Percentiles rank a stretch among this genome's conserved stretches.
Conservation (phyloP, 1,140 invertebrate genomes). For the Lepidurus arcticus region DNA sequence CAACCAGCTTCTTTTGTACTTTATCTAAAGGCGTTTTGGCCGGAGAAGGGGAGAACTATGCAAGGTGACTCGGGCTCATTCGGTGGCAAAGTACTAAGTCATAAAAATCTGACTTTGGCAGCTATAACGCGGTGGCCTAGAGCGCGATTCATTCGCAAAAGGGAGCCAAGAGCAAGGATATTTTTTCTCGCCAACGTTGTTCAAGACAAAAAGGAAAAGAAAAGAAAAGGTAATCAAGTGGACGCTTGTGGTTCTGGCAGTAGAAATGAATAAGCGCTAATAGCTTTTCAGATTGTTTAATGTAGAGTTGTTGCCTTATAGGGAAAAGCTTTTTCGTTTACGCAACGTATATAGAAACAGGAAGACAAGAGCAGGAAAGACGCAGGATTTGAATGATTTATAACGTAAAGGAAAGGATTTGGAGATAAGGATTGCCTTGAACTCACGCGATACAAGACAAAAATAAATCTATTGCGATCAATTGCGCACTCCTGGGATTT, state of each 20-base stretch:
- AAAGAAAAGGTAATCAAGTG: background rate
- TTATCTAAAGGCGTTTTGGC: background rate
- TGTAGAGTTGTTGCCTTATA: too few relatives aligned
- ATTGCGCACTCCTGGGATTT: too few relatives aligned
- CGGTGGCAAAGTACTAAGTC: background rate
- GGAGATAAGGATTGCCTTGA: too few relatives aligned
- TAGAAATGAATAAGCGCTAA: background rate
- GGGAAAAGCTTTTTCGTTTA: too few relatives aligned
- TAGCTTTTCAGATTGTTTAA: background rate
- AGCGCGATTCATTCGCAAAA: background rate
- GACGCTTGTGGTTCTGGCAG: background rate
- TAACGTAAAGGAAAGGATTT: too few relatives aligned
- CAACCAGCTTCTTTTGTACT: background rate
- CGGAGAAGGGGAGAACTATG: background rate
- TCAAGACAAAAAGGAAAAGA: background rate
- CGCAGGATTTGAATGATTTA: too few relatives aligned
- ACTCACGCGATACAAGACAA: too few relatives aligned
- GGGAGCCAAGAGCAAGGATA: background rate
- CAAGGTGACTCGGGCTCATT: background rate
- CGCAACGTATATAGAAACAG: too few relatives aligned
- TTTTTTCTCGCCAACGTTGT: background rate
- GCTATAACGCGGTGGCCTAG: background rate
- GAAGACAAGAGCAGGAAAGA: too few relatives aligned
- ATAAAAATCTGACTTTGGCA: background rate
- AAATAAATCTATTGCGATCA: too few relatives aligned